Evolutionary conservation across 2,797 vertebrate species (phyloP).

Genomic region (Simalia tracyae): DNA sequence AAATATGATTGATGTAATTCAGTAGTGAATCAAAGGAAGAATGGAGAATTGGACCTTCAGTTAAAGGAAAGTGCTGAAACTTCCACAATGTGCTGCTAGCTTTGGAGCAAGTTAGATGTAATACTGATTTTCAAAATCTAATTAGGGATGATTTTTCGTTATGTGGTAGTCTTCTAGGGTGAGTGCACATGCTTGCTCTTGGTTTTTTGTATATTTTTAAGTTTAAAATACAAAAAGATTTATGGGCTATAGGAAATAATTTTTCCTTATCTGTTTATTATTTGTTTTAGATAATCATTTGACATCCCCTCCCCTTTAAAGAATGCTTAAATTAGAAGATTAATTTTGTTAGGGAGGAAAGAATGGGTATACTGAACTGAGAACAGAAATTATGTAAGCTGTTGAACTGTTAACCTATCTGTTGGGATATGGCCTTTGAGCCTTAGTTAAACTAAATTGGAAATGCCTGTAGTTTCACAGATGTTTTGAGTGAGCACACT

Average conservation of each 20-base stretch:
- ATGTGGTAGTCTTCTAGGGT: neutral
- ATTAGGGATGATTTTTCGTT: neutral
- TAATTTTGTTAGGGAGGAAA: neutral
- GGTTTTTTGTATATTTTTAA: neutral
- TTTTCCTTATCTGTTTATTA: constrained; percentile 1
- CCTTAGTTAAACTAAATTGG: constrained; percentile 16
- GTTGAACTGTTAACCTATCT: constrained; percentile 4
- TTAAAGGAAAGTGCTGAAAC: neutral
- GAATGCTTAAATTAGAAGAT: neutral
- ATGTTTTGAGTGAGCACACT: neutral
- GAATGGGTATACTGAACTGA: constrained; percentile 12
- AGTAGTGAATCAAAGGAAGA: neutral
- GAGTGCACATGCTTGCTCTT: neutral
- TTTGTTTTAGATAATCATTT: neutral
- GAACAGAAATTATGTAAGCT: constrained; percentile 6
- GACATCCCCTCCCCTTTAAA: neutral
- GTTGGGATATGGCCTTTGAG: constrained; percentile 10
- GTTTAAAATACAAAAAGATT: neutral
- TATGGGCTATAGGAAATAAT: no score
- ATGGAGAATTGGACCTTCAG: neutral
- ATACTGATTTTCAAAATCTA: neutral
- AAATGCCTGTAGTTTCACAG: constrained; percentile 22
- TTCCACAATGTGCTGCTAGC: neutral
- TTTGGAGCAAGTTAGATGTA: neutral
- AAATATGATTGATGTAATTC: neutral